Base-by-base conservation (phyloP, 2,797 vertebrate species). In the Heteromormyrus szaboi region DNA sequence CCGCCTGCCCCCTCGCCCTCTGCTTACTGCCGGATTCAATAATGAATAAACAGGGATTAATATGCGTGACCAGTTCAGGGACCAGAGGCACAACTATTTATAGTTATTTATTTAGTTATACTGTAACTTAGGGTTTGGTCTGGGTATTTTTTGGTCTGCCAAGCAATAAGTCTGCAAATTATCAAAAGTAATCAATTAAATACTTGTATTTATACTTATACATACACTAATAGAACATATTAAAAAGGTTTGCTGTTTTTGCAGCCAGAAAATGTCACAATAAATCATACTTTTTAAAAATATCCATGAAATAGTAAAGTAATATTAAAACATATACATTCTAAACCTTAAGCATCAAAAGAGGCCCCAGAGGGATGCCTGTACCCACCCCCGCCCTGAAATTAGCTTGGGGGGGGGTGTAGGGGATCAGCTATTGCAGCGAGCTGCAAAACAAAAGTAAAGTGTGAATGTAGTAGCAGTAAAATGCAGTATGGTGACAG, bases 1-100 rank as follows among this genome's bases (percentile, higher is more conserved):
- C 92, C 93, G 93, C 94, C 93, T 91, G 91, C 84, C 72, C 51
- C 90, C 92, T 92, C 93, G 91, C 44, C 88, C 9, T 86, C 91
- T 88, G 48, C 76, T 86, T 88, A 93, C 93, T 93, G 91, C 92
- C 87, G 92, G 48, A 93, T 93, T 92, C 92, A 89, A 9, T 54
- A 29, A 50, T 54, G 84, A 86, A n/a, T 86, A 54, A 86, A 86
- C 17, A 51, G 48, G 9, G 12, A 53, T 86, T 53, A 86, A 56
- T 56, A 56, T 86, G 85, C 53, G 22, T 53, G n/a, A 25, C n/a
- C 41, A 85, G 11, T 22, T 56, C 5, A 6, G 85, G 29, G 33
- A 37, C 29, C 53, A 86, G 29, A 37, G 37, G 51, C 83, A 25
- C 25, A 5, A 8, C 44, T 85, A 85, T 56, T 86, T 37, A 44